Percentiles rank a stretch among this genome's conserved stretches.
Conservation (phyloP, 1,140 invertebrate genomes). For the Drosophila prosaltans region DNA sequence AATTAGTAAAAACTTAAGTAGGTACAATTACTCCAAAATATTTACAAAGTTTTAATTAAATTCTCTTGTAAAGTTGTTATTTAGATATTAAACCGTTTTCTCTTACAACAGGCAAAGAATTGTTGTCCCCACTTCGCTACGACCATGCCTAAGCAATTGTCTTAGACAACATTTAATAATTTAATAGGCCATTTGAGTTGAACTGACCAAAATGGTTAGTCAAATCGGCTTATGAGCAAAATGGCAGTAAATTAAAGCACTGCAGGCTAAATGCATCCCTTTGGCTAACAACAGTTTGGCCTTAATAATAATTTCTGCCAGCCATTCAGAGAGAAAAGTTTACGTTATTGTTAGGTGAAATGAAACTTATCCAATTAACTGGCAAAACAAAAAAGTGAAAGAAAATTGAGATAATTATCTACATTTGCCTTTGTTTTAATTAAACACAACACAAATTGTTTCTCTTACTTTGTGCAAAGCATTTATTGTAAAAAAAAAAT, state of each 20-base stretch:
- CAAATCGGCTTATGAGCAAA: slow-evolving; percentile 18
- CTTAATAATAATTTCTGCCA: slow-evolving; percentile 3
- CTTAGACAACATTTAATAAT: not conserved
- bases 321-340: not conserved
- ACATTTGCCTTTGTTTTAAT: slow-evolving; percentile 1
- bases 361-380: slow-evolving; percentile 10
- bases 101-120: too few relatives aligned
- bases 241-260: slow-evolving; percentile 15
- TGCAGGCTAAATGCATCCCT: not conserved
- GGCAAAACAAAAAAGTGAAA: not conserved
- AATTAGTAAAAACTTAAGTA: too few relatives aligned
- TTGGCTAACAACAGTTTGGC: not conserved
- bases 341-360: not conserved
- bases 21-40: too few relatives aligned
- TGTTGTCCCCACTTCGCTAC: not conserved
- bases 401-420: slow-evolving; percentile 5
- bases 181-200: slow-evolving; percentile 2
- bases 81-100: too few relatives aligned
- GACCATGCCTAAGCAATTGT: not conserved
- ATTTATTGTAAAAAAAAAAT: slow-evolving; percentile 57
- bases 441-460: slow-evolving; percentile 26
- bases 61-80: too few relatives aligned
- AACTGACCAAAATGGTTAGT: not conserved
- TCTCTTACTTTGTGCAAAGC: slow-evolving; percentile 46
- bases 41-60: too few relatives aligned